phyloP scores from a whole-genome alignment of 2,113 vertebrate species.

The Lutjanus erythropterus region DNA sequence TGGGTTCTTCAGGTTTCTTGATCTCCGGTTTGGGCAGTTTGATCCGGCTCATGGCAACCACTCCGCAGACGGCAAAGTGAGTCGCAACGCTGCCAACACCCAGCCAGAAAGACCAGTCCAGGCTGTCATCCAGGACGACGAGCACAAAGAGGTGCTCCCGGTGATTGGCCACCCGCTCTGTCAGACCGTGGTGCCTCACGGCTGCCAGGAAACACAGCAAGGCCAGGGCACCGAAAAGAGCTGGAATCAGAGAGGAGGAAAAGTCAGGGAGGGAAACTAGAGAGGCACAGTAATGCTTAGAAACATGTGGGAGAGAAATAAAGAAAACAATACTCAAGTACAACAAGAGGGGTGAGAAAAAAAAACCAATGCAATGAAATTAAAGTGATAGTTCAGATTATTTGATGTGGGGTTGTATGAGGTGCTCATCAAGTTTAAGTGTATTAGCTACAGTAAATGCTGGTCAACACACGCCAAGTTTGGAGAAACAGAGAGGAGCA shows the following conservation, averaged over 20 bases:
- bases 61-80: constrained; percentile 89
- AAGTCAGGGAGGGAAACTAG: background rate
- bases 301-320: background rate
- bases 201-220: constrained; percentile 91
- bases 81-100: constrained; percentile 90
- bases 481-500: no score
- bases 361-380: no score
- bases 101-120: constrained; percentile 94
- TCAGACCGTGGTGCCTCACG: constrained; percentile 88
- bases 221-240: constrained; percentile 86
- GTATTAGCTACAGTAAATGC: no score
- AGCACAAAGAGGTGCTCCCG: constrained; percentile 90
- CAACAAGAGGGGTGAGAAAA: background rate
- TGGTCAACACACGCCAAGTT: no score
- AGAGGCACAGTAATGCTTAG: background rate
- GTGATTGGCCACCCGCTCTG: constrained; percentile 93
- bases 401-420: no score
- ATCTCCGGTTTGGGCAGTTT: constrained; percentile 91
- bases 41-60: constrained; percentile 91
- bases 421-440: no score
- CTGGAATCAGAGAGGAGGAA: constrained; percentile 78
- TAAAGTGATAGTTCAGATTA: no score
- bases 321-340: background rate
- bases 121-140: constrained; percentile 88
- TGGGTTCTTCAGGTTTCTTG: constrained; percentile 92